phyloP scores from a whole-genome alignment of 2,113 vertebrate genomes.

The Sphaerodactylus townsendi region DNA sequence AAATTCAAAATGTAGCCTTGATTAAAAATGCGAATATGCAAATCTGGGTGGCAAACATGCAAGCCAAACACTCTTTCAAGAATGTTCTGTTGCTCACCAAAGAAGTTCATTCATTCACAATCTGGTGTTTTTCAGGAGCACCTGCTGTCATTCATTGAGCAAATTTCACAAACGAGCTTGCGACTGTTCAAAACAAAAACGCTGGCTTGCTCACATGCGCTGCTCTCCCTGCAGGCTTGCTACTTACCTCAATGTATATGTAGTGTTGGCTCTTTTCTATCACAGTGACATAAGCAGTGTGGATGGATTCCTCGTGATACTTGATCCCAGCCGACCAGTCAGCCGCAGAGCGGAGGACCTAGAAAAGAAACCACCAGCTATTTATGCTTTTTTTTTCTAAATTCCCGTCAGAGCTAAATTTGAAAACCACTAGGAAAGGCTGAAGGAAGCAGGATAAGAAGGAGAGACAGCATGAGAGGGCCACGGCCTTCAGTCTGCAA shows the following conservation, averaged over 20 bases:
- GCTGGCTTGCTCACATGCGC: background rate
- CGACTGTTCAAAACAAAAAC: background rate
- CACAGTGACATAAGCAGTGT: slow-evolving; percentile 82
- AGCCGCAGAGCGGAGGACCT: slow-evolving; percentile 91
- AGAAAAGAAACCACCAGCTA: background rate
- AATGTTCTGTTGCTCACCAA: background rate
- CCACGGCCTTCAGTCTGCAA: no score
- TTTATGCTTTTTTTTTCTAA: background rate
- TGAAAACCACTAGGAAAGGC: background rate
- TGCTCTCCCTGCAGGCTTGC: background rate
- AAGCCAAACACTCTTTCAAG: background rate
- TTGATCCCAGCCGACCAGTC: slow-evolving; percentile 98
- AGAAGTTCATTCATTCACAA: background rate
- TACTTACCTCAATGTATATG: slow-evolving; percentile 91
- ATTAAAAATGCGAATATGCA: background rate
- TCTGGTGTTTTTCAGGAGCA: background rate
- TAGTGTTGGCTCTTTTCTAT: slow-evolving; percentile 92
- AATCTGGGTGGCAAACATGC: background rate
- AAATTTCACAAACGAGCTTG: background rate
- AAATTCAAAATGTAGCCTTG: background rate
- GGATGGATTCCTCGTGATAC: slow-evolving; percentile 95
- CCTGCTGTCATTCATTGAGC: background rate
- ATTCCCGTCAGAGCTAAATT: background rate
- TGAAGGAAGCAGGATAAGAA: no score
- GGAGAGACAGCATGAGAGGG: no score